Evolutionary conservation across 92 coral and sea anemone species (phyloP).

Genomic region (Porites evermanni): DNA sequence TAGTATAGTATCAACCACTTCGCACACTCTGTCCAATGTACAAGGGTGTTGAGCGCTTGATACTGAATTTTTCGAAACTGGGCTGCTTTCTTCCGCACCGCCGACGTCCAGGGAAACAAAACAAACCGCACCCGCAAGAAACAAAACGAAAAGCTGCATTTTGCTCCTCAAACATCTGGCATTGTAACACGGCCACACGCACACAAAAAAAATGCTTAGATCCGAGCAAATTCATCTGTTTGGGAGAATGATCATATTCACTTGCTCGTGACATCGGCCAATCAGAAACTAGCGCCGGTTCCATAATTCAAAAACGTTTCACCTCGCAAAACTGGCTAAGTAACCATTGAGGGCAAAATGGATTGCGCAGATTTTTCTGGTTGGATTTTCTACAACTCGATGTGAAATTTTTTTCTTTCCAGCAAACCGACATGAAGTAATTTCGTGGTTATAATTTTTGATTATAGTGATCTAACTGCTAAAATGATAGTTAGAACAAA

Average conservation of each 20-base stretch:
- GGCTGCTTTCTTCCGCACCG: not conserved
- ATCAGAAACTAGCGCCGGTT: not conserved
- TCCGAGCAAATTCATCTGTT: not conserved
- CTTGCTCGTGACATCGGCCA: not conserved
- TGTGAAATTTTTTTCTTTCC: too few relatives aligned
- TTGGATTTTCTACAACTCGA: too few relatives aligned
- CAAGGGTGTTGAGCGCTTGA: not conserved
- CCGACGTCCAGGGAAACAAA: too few relatives aligned
- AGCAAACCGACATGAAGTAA: too few relatives aligned
- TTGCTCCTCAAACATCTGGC: not conserved
- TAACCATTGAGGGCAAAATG: too few relatives aligned
- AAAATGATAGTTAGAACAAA: too few relatives aligned
- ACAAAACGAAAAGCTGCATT: not conserved
- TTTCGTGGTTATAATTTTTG: too few relatives aligned
- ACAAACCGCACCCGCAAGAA: slow-evolving; percentile 1
- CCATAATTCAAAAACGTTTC: not conserved
- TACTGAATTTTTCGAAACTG: not conserved
- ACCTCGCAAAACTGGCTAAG: too few relatives aligned
- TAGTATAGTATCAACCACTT: not conserved
- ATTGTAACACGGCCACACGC: not conserved
- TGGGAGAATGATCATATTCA: not conserved
- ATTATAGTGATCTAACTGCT: too few relatives aligned
- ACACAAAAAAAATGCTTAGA: too few relatives aligned
- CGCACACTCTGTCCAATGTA: not conserved
- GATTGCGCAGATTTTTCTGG: too few relatives aligned